Evolutionary conservation across 1,140 invertebrate species (phyloP).

Genomic region (Meloidogyne exigua): DNA sequence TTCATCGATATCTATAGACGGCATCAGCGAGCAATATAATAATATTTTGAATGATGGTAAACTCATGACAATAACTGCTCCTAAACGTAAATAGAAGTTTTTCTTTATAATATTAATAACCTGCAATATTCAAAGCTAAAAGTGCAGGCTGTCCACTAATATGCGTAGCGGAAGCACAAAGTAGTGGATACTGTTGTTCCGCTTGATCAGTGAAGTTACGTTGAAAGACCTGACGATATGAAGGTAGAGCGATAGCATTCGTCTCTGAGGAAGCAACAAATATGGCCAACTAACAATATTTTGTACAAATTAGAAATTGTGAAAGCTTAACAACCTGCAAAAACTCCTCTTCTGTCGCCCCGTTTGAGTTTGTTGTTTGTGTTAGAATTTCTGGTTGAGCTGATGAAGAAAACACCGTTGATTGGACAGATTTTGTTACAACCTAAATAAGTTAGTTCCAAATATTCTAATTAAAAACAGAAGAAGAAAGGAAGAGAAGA

Average conservation of each 20-base stretch:
- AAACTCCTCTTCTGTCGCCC: constrained; percentile 49
- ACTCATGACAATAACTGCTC: constrained; percentile 50
- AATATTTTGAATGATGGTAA: constrained; percentile 52
- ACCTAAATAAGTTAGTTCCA: constrained; percentile 25
- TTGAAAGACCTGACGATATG: constrained; percentile 53
- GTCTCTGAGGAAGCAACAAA: constrained; percentile 57
- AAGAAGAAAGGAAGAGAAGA: not conserved
- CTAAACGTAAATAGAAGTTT: not conserved
- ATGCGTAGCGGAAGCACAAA: constrained; percentile 49
- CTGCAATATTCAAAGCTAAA: constrained; percentile 53
- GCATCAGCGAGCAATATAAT: constrained; percentile 44
- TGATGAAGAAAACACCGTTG: constrained; percentile 41
- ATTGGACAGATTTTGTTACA: constrained; percentile 54
- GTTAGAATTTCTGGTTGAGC: not conserved
- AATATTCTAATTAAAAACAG: not conserved
- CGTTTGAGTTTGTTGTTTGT: constrained; percentile 25
- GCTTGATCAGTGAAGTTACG: constrained; percentile 36
- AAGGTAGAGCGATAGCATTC: constrained; percentile 51
- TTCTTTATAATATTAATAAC: constrained; percentile 14
- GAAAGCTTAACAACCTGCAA: constrained; percentile 35
- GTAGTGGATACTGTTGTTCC: not conserved
- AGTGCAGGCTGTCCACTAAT: constrained; percentile 59
- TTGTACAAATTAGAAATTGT: constrained; percentile 5
- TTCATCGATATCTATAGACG: constrained; percentile 62
- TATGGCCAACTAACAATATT: constrained; percentile 49